Evolutionary conservation across 2,888 invertebrate genomes (phyloP).

Genomic region (Invenusta paracnida): DNA sequence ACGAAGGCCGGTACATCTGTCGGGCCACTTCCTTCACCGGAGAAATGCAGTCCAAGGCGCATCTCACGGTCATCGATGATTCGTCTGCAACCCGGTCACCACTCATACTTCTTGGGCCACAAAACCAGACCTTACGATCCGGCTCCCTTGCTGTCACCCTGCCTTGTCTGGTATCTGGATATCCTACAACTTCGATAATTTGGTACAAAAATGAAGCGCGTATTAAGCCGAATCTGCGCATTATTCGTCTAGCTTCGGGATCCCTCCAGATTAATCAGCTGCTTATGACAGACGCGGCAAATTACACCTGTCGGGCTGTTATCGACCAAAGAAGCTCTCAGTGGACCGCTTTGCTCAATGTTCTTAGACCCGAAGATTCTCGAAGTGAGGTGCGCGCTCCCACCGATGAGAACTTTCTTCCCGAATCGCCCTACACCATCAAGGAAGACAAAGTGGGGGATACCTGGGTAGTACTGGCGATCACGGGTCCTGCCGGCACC

Average conservation of each 20-base stretch:
- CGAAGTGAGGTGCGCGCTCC: slow-evolving; percentile 19
- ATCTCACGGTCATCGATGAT: slow-evolving; percentile 32
- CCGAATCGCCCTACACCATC: slow-evolving; percentile 36
- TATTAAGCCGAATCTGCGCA: background rate
- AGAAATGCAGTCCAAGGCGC: slow-evolving; percentile 38
- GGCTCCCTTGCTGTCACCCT: slow-evolving; percentile 33
- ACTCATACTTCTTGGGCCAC: slow-evolving; percentile 39
- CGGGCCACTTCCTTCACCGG: slow-evolving; percentile 39
- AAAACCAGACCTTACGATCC: slow-evolving; percentile 30
- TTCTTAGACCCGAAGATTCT: slow-evolving; percentile 6
- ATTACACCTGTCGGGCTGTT: slow-evolving; percentile 50
- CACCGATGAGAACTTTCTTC: slow-evolving; percentile 1
- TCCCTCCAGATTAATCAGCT: slow-evolving; percentile 48
- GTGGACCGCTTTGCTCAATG: slow-evolving; percentile 21
- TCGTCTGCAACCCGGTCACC: background rate
- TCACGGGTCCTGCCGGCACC: background rate
- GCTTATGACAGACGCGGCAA: slow-evolving; percentile 50
- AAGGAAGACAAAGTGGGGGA: slow-evolving; percentile 34
- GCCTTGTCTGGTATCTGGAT: slow-evolving; percentile 7
- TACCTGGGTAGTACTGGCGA: slow-evolving; percentile 34
- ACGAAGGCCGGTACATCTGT: slow-evolving; percentile 40
- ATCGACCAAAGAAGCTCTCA: background rate
- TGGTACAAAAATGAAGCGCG: slow-evolving; percentile 36
- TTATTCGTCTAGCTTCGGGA: slow-evolving; percentile 44
- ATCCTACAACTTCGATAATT: background rate